Evolutionary conservation across 2,797 vertebrate species (phyloP).

Genomic region (Semotilus atromaculatus): DNA sequence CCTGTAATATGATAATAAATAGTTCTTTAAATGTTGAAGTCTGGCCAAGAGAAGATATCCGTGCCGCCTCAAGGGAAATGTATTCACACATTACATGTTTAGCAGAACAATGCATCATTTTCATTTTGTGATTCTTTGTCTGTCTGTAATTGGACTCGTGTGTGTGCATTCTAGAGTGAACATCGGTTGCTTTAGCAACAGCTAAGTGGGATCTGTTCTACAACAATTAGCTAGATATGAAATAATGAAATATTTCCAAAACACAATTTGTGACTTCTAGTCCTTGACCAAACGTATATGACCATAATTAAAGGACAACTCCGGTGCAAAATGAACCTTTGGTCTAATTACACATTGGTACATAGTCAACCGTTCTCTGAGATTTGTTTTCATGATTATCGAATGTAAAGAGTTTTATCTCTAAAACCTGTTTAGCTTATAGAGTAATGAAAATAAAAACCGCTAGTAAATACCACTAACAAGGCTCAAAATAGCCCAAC

Average conservation of each 20-base stretch:
- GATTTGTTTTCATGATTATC: too few relatives aligned
- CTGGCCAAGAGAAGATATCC: not conserved
- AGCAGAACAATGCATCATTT: not conserved
- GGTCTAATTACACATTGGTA: too few relatives aligned
- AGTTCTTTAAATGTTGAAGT: not conserved
- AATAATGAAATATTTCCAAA: not conserved
- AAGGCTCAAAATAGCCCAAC: too few relatives aligned
- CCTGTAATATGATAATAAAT: not conserved
- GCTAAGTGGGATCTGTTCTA: not conserved
- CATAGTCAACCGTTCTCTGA: too few relatives aligned
- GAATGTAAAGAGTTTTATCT: too few relatives aligned
- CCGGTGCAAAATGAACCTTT: too few relatives aligned
- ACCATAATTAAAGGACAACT: too few relatives aligned
- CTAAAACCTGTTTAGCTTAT: too few relatives aligned
- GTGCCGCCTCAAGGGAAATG: not conserved
- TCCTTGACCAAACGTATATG: not conserved
- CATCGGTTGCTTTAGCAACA: conserved; percentile 24
- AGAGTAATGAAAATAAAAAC: too few relatives aligned
- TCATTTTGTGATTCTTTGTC: not conserved
- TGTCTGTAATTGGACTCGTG: not conserved
- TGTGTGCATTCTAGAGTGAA: not conserved
- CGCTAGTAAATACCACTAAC: too few relatives aligned
- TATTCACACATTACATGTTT: conserved; percentile 9
- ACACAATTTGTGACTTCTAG: not conserved
- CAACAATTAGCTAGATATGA: not conserved